Conservation (phyloP, 2,113 vertebrate species). For the Hyperopisus bebe region DNA sequence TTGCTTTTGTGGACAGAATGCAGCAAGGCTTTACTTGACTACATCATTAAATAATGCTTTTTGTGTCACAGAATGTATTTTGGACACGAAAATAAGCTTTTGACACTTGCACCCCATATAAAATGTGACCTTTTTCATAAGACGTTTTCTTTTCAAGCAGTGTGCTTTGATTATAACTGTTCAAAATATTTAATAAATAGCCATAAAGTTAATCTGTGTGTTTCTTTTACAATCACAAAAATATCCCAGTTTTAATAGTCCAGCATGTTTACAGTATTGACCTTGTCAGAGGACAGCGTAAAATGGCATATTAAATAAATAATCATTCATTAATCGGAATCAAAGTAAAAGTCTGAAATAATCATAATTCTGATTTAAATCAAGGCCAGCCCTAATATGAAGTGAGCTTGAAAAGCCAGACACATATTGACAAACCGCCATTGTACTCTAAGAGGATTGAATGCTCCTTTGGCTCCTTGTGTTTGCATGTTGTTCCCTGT, state of each 20-base stretch:
- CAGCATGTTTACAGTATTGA: neutral
- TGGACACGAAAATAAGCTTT: too few relatives aligned
- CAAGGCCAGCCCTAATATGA: neutral
- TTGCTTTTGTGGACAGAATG: too few relatives aligned
- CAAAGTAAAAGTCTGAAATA: neutral
- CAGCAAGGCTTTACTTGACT: too few relatives aligned
- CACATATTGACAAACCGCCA: neutral
- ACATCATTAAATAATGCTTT: too few relatives aligned
- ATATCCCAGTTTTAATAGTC: neutral
- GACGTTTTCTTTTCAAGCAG: too few relatives aligned
- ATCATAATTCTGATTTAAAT: neutral
- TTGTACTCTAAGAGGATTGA: neutral
- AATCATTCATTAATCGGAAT: neutral
- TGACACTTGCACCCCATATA: too few relatives aligned
- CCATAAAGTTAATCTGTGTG: neutral
- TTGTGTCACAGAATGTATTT: too few relatives aligned
- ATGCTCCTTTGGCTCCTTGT: neutral
- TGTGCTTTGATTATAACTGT: neutral
- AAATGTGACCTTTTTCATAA: neutral
- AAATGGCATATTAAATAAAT: neutral
- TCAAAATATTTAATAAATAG: neutral
- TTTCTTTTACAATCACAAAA: neutral
- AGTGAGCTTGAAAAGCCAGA: neutral
- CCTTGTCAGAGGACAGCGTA: neutral
- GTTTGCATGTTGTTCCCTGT: neutral